Evolutionary conservation across 2,888 invertebrate genomes (phyloP).

Genomic region (Nemapogon koenigi): DNA sequence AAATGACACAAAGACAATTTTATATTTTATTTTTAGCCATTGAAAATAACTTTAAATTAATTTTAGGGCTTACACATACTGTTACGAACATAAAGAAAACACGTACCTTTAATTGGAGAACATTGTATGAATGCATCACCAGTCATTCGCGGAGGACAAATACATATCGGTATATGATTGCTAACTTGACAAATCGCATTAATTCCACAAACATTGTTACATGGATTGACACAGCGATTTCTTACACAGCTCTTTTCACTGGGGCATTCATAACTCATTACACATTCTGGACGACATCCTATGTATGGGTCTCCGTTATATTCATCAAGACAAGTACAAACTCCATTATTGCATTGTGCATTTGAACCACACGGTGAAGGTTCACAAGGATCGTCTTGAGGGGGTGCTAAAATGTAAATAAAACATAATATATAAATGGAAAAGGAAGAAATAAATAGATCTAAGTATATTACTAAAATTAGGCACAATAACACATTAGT

Average conservation of each 20-base stretch:
- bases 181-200: constrained; percentile 76
- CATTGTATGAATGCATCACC: constrained; percentile 79
- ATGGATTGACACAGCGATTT: constrained; percentile 75
- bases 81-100: constrained; percentile 12
- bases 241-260: constrained; percentile 73
- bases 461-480: no score
- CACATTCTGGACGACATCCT: constrained; percentile 77
- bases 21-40: no score
- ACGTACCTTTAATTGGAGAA: constrained; percentile 59
- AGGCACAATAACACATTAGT: no score
- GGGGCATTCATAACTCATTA: constrained; percentile 74
- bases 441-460: no score
- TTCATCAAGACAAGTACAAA: constrained; percentile 67
- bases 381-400: constrained; percentile 60
- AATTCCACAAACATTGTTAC: constrained; percentile 76
- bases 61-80: no score
- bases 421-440: constrained; percentile 6
- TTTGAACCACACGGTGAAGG: constrained; percentile 73
- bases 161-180: constrained; percentile 79
- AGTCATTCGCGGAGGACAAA: constrained; percentile 71
- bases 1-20: no score
- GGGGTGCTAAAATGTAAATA: constrained; percentile 31
- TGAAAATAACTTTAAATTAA: no score
- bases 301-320: constrained; percentile 72
- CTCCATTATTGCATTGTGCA: constrained; percentile 63